phyloP scores from a whole-genome alignment of 2,797 vertebrate genomes.

The Malacoctenus gilli region DNA sequence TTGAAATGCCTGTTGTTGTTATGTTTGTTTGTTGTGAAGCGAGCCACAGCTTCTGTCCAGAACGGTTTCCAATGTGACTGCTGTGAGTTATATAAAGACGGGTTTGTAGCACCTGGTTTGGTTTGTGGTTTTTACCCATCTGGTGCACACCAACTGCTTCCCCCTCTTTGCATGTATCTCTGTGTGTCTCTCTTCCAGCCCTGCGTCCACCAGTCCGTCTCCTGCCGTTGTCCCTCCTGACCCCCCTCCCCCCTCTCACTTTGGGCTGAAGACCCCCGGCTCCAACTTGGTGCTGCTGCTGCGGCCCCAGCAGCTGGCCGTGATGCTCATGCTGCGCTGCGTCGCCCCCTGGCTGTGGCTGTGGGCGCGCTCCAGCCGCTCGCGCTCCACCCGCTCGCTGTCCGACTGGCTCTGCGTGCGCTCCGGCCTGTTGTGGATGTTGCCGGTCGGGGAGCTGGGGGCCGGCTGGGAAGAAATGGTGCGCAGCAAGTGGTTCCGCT shows the following conservation, averaged over 20 bases:
- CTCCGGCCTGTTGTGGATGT: slow-evolving; percentile 78
- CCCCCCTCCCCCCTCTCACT: slow-evolving; percentile 72
- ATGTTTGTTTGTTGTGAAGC: slow-evolving; percentile 53
- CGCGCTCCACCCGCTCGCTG: slow-evolving; percentile 82
- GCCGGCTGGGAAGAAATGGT: slow-evolving; percentile 96
- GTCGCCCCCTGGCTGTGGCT: slow-evolving; percentile 60
- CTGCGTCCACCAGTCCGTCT: slow-evolving; percentile 24
- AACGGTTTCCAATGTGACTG: slow-evolving; percentile 39
- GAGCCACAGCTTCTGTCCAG: slow-evolving; percentile 29
- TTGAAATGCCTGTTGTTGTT: slow-evolving; percentile 51
- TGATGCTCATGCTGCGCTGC: slow-evolving; percentile 93
- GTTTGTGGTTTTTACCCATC: slow-evolving; percentile 40
- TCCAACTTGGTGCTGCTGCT: slow-evolving; percentile 85
- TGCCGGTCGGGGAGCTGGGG: slow-evolving; percentile 67
- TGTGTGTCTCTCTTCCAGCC: slow-evolving; percentile 17
- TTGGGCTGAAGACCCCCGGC: slow-evolving; percentile 83
- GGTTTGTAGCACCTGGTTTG: slow-evolving; percentile 69
- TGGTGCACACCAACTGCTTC: slow-evolving; percentile 60
- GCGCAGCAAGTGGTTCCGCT: slow-evolving; percentile 94
- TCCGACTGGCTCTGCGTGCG: slow-evolving; percentile 91
- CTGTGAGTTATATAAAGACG: slow-evolving; percentile 49
- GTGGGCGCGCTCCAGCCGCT: slow-evolving; percentile 79
- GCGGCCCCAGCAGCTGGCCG: slow-evolving; percentile 92
- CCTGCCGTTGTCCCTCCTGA: slow-evolving; percentile 20
- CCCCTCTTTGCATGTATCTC: slow-evolving; percentile 21